A percentile compares a stretch with the other conserved stretches of the same genome.
These are phyloP conservation scores for Sphaerophoria taeniata DNA, from an alignment of 2,888 invertebrate genomes.

Conservation along the genomic window DNA sequence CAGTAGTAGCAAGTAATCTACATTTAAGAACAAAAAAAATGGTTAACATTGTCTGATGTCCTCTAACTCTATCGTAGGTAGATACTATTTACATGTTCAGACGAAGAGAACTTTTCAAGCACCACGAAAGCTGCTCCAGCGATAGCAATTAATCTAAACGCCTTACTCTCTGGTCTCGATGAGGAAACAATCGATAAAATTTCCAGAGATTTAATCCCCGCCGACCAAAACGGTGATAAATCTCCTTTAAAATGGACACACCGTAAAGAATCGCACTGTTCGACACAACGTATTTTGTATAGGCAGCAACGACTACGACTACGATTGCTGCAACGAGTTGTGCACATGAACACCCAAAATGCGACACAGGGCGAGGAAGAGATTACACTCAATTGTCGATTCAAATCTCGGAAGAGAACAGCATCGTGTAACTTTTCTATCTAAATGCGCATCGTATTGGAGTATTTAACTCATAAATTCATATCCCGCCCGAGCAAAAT, in stretches of 20 bases:
- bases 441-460: constrained; percentile 62
- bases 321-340: too few species aligned
- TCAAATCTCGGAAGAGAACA: constrained; percentile 33
- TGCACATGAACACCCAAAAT: not conserved
- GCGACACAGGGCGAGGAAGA: not conserved
- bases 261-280: constrained; percentile 61
- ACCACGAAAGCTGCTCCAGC: constrained; percentile 7
- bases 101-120: constrained; percentile 1
- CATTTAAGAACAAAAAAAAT: too few species aligned
- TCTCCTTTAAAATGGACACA: constrained; percentile 49
- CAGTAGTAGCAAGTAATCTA: too few species aligned
- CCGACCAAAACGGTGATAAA: constrained; percentile 49
- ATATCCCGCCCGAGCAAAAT: constrained; percentile 44
- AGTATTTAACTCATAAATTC: constrained; percentile 65
- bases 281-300: constrained; percentile 47
- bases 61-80: too few species aligned
- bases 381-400: constrained; percentile 71
- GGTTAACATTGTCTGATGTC: too few species aligned
- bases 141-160: constrained; percentile 16
- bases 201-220: constrained; percentile 24
- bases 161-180: not conserved
- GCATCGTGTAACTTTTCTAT: constrained; percentile 37
- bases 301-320: too few species aligned
- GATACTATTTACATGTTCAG: not conserved
- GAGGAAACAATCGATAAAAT: constrained; percentile 24